phyloP scores from a whole-genome alignment of 2,888 invertebrate genomes.

The Nasonia oneida region DNA sequence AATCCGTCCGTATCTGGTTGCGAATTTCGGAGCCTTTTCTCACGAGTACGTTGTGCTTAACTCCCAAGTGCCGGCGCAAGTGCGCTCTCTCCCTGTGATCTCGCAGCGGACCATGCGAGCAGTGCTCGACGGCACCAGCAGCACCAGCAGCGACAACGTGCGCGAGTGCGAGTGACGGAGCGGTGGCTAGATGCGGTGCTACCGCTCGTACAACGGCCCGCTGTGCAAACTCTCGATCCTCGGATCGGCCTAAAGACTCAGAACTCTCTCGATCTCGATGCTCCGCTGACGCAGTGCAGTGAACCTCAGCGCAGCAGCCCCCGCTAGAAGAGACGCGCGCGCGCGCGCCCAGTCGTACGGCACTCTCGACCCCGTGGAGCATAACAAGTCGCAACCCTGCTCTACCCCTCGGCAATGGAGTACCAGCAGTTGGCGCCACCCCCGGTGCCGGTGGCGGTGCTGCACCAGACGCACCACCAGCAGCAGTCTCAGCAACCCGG shows the following conservation, averaged over 20 bases:
- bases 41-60: too few species aligned
- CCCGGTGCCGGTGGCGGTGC: constrained; percentile 75
- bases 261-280: constrained; percentile 15
- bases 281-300: constrained; percentile 1
- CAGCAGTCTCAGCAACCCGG: constrained; percentile 68
- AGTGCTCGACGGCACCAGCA: neutral
- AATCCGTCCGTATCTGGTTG: too few species aligned
- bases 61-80: too few species aligned
- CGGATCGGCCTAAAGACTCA: neutral
- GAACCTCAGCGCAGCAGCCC: too few species aligned
- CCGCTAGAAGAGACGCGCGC: too few species aligned
- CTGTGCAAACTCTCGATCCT: neutral
- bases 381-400: neutral
- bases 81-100: too few species aligned
- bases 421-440: constrained; percentile 81
- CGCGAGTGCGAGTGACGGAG: constrained; percentile 36
- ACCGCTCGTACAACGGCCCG: neutral
- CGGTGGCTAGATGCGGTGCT: neutral
- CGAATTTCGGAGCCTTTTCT: too few species aligned
- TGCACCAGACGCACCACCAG: constrained; percentile 76
- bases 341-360: too few species aligned
- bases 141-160: neutral
- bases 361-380: too few species aligned
- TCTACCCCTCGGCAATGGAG: constrained; percentile 71
- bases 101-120: neutral